These are phyloP conservation scores for Drosophila recens DNA, from an alignment of 2,888 invertebrate species.

Conservation along the genomic window DNA sequence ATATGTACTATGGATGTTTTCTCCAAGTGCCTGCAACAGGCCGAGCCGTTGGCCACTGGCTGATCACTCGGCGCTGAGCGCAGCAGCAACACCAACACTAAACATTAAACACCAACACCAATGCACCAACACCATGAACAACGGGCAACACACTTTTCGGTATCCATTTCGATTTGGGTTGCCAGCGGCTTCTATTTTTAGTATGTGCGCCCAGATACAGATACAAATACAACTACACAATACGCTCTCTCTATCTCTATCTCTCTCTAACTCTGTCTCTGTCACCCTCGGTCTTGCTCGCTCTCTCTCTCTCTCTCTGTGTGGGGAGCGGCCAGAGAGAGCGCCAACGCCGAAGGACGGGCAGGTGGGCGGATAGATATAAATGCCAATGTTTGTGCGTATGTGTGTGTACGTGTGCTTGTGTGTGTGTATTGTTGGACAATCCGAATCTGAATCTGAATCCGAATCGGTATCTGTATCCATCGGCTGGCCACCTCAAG, in stretches of 20 bases:
- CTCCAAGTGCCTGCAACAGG: constrained; percentile 68
- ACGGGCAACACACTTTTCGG: constrained; percentile 62
- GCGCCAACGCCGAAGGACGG: constrained; percentile 58
- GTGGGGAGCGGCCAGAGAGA: constrained; percentile 17
- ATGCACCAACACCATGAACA: constrained; percentile 23
- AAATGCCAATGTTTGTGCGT: constrained; percentile 8
- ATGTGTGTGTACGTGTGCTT: neutral
- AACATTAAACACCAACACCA: constrained; percentile 11
- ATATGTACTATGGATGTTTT: constrained; percentile 32
- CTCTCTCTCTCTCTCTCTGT: neutral
- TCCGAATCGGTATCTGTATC: constrained; percentile 78
- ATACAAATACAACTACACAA: constrained; percentile 37
- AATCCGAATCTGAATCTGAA: constrained; percentile 56
- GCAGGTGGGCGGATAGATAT: constrained; percentile 68
- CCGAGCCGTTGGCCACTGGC: constrained; percentile 30
- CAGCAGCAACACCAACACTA: constrained; percentile 13
- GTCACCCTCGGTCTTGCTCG: neutral
- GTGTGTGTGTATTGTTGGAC: constrained; percentile 4
- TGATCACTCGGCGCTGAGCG: constrained; percentile 34
- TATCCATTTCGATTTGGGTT: constrained; percentile 85
- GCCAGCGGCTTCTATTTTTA: constrained; percentile 83
- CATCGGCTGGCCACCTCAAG: constrained; percentile 72
- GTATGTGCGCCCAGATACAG: constrained; percentile 83
- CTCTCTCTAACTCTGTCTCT: neutral
- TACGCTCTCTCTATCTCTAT: neutral